Percentiles rank a stretch among this genome's conserved stretches.
Conservation (phyloP, 2,113 vertebrate species). For the Lutjanus erythropterus region DNA sequence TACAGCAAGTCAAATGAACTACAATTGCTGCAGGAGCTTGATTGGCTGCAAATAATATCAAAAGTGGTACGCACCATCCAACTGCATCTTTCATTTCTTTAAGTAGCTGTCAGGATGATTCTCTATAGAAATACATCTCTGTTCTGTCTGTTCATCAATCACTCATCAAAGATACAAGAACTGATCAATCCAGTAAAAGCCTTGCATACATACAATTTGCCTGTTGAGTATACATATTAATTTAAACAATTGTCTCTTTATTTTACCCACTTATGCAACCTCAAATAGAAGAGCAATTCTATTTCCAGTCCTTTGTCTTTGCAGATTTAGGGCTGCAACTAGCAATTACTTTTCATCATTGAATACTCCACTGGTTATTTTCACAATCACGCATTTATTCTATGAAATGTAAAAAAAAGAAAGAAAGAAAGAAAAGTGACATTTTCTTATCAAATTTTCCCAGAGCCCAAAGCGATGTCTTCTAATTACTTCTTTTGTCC, state of each 20-base stretch:
- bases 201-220: neutral
- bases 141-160: slow-evolving; percentile 28
- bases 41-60: slow-evolving; percentile 21
- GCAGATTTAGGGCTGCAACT: too few species aligned
- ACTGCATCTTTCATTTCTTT: slow-evolving; percentile 44
- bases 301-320: neutral
- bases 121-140: slow-evolving; percentile 6
- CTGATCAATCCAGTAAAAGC: slow-evolving; percentile 11
- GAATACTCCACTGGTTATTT: too few species aligned
- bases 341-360: too few species aligned
- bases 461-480: too few species aligned
- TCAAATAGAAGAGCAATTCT: neutral
- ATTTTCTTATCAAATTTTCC: too few species aligned
- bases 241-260: neutral
- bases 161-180: slow-evolving; percentile 32
- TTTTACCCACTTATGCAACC: neutral
- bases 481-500: too few species aligned
- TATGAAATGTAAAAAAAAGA: too few species aligned
- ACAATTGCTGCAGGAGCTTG: slow-evolving; percentile 3
- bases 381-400: too few species aligned
- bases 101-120: slow-evolving; percentile 45
- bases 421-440: too few species aligned
- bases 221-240: neutral
- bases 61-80: neutral
- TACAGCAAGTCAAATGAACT: slow-evolving; percentile 2